phyloP scores from a whole-genome alignment of 2,113 vertebrate genomes.

The Antechinus flavipes region DNA sequence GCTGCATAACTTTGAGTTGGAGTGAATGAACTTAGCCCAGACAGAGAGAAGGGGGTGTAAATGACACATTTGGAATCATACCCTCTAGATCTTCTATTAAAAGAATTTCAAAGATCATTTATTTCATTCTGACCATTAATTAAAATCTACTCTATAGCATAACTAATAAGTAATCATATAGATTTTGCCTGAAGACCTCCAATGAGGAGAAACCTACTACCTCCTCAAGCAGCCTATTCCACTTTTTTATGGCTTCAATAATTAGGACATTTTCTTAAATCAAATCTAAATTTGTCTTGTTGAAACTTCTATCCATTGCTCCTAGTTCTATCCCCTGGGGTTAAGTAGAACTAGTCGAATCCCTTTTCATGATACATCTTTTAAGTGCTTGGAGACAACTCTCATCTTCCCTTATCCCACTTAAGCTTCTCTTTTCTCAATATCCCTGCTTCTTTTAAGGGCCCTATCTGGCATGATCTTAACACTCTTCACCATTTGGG shows the following conservation, averaged over 20 bases:
- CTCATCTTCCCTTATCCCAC: not conserved
- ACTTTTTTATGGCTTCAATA: not conserved
- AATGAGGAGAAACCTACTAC: not conserved
- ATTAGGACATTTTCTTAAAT: not conserved
- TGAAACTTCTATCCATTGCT: not conserved
- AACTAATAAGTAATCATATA: not conserved
- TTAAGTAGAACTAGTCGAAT: not conserved
- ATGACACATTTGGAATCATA: not conserved
- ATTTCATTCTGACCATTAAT: not conserved
- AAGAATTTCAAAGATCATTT: not conserved
- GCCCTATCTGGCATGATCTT: not conserved
- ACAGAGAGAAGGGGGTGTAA: not conserved
- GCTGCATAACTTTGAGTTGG: not conserved
- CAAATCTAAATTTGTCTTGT: not conserved
- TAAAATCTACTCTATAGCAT: not conserved
- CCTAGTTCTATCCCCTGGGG: not conserved
- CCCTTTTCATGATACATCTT: not conserved
- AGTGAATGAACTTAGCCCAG: not conserved
- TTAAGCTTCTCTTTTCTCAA: not conserved
- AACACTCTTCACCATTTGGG: not conserved
- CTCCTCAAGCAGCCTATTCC: not conserved
- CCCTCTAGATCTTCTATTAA: not conserved
- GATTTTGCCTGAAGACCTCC: not conserved
- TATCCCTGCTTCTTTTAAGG: not conserved
- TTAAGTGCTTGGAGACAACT: not conserved